These are phyloP conservation scores for Benthochromis sp. DNA, from an alignment of 2,113 vertebrate species.

Conservation along the genomic window DNA sequence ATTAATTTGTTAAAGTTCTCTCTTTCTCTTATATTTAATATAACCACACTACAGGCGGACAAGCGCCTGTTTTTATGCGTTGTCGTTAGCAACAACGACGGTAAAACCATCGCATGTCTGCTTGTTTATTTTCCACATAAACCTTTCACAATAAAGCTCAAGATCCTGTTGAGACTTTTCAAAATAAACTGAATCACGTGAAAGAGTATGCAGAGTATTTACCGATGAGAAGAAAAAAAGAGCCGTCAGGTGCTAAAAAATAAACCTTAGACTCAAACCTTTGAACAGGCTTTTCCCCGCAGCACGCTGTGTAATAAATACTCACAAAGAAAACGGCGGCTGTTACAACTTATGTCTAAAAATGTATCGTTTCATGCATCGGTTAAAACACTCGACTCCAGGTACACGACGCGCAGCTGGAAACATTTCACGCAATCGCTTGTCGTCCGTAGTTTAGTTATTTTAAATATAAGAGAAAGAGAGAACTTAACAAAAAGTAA, in stretches of 20 bases:
- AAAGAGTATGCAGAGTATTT: rapidly evolving
- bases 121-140: neutral
- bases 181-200: neutral
- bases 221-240: rapidly evolving
- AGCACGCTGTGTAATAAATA: rapidly evolving
- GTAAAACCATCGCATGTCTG: rapidly evolving
- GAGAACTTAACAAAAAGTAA: too few species aligned
- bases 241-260: rapidly evolving
- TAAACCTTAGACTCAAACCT: rapidly evolving
- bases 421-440: too few species aligned
- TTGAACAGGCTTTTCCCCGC: rapidly evolving
- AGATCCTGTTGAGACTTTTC: neutral
- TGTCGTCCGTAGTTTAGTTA: too few species aligned
- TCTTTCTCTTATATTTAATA: neutral
- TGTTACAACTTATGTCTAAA: rapidly evolving
- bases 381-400: too few species aligned
- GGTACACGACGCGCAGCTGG: too few species aligned
- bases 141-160: neutral
- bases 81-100: rapidly evolving
- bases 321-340: neutral
- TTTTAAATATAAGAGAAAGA: too few species aligned
- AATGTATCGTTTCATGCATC: too few species aligned
- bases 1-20: neutral
- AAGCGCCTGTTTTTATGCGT: neutral
- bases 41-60: rapidly evolving